A percentile compares a stretch with the other conserved stretches of the same genome.
These are phyloP conservation scores for Aromia moschata DNA, from an alignment of 2,888 invertebrate species.

Conservation along the genomic window DNA sequence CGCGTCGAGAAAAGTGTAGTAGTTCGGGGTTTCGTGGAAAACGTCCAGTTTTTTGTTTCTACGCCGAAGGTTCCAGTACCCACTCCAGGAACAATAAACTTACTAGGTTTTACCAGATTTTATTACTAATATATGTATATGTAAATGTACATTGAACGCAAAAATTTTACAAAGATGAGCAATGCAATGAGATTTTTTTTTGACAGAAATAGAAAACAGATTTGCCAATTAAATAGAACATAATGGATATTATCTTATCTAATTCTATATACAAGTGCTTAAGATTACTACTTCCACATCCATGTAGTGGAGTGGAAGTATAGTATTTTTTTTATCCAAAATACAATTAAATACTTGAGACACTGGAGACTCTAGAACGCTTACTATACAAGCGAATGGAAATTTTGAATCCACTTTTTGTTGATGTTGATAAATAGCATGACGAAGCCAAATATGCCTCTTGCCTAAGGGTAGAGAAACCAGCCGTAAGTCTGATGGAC, in stretches of 20 bases:
- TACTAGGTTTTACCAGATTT: too few species aligned
- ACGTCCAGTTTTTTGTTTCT: too few species aligned
- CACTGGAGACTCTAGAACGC: neutral
- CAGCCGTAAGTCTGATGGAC: slow-evolving; percentile 6
- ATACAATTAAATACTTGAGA: neutral
- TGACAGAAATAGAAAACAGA: too few species aligned
- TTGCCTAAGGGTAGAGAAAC: slow-evolving; percentile 15
- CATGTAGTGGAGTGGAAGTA: neutral
- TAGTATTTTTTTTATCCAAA: neutral
- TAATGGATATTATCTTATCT: too few species aligned
- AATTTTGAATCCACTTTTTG: slow-evolving; percentile 1
- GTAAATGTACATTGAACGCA: neutral
- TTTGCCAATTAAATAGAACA: too few species aligned
- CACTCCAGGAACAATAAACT: too few species aligned
- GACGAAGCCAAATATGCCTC: slow-evolving; percentile 3
- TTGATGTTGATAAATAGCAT: neutral
- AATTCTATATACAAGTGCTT: too few species aligned
- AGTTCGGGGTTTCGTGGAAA: too few species aligned
- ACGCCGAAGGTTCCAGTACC: too few species aligned
- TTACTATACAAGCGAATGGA: neutral
- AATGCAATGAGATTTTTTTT: too few species aligned
- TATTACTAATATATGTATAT: neutral
- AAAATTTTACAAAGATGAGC: too few species aligned
- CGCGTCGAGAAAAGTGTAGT: too few species aligned
- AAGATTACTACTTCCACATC: neutral